A percentile compares a stretch with the other conserved stretches of the same genome.
Conservation (phyloP, 2,797 vertebrate species). For the Tamandua tetradactyla region DNA sequence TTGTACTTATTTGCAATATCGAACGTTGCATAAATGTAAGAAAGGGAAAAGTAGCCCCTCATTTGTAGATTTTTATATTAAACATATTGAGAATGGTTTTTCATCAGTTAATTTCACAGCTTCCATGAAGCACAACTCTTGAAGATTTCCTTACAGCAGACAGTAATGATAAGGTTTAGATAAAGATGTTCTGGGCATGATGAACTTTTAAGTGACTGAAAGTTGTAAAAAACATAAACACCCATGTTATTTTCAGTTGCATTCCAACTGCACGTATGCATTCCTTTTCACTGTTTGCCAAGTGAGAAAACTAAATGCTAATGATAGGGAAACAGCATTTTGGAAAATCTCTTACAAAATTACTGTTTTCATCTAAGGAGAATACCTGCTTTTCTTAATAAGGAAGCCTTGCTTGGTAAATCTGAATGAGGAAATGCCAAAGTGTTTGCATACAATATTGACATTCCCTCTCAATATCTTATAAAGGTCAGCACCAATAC, state of each 20-base stretch:
- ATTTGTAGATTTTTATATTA: background rate
- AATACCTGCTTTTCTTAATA: constrained; percentile 23
- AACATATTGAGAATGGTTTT: background rate
- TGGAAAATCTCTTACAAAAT: constrained; percentile 56
- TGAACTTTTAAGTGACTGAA: background rate
- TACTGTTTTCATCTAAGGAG: constrained; percentile 44
- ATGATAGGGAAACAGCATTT: background rate
- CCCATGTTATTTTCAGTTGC: constrained; percentile 2
- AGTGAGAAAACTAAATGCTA: background rate
- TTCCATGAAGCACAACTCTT: background rate
- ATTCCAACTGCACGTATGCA: constrained; percentile 22
- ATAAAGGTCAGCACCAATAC: constrained; percentile 57
- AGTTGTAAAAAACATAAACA: background rate
- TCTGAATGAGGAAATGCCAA: constrained; percentile 45
- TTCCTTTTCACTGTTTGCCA: constrained; percentile 50
- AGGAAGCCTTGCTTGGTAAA: background rate
- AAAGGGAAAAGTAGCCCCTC: background rate
- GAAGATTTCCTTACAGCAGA: background rate
- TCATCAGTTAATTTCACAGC: background rate
- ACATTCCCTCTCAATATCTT: constrained; percentile 65
- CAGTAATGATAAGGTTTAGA: background rate
- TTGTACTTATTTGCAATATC: background rate
- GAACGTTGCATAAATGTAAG: background rate
- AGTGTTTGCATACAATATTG: constrained; percentile 47
- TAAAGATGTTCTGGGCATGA: constrained; percentile 31